phyloP scores from a whole-genome alignment of 1,140 invertebrate genomes.

The Agrilus planipennis region DNA sequence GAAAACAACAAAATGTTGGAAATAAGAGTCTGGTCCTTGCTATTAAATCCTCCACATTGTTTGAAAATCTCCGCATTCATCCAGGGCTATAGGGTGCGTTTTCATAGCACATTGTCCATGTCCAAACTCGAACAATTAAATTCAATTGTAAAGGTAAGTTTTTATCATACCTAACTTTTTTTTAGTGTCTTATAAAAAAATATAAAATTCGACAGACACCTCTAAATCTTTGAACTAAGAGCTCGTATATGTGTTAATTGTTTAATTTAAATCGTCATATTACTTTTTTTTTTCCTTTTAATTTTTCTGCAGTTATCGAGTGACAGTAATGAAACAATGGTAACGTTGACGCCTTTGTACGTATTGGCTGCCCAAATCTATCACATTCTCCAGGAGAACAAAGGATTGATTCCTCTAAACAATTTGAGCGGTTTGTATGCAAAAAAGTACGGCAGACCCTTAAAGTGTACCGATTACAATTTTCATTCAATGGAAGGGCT shows the following conservation, averaged over 20 bases:
- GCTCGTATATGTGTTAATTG: too few species aligned
- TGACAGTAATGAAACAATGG: slow-evolving; percentile 18
- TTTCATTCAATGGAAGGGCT: slow-evolving; percentile 23
- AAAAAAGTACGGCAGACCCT: slow-evolving; percentile 17
- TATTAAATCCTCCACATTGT: slow-evolving; percentile 25
- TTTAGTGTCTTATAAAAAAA: background rate
- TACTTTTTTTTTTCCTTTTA: too few species aligned
- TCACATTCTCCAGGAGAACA: slow-evolving; percentile 21
- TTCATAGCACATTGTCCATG: slow-evolving; percentile 22
- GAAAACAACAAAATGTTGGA: slow-evolving; percentile 17
- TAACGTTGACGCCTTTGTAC: slow-evolving; percentile 23
- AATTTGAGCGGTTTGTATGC: slow-evolving; percentile 22
- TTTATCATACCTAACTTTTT: background rate
- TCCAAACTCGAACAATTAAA: slow-evolving; percentile 21
- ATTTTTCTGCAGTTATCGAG: slow-evolving; percentile 17
- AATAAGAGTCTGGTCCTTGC: slow-evolving; percentile 26
- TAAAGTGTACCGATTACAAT: slow-evolving; percentile 18
- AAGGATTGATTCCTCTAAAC: slow-evolving; percentile 19
- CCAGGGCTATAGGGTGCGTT: slow-evolving; percentile 21
- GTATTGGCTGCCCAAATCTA: slow-evolving; percentile 28
- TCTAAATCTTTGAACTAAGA: too few species aligned
- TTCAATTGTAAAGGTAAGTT: slow-evolving; percentile 21
- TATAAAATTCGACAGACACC: too few species aligned
- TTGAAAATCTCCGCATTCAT: slow-evolving; percentile 20
- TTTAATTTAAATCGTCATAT: too few species aligned